Conservation (phyloP, 2,888 invertebrate species). For the Pachycephus smyrnensis region DNA sequence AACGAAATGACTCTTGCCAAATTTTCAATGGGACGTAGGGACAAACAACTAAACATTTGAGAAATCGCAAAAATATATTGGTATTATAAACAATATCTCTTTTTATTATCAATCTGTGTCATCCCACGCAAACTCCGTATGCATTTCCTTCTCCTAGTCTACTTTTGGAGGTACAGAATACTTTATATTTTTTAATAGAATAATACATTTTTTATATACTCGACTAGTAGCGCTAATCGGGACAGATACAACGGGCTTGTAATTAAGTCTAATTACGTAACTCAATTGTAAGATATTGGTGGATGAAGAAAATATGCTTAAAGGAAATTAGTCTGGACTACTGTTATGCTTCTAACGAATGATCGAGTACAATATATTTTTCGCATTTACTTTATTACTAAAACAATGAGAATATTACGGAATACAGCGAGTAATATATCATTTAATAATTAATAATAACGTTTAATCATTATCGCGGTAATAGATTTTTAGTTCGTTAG, state of each 20-base stretch:
- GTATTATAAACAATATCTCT: conserved; percentile 58
- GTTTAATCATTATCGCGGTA: neutral
- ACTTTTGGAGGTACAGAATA: neutral
- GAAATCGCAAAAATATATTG: conserved; percentile 64
- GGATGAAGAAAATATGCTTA: neutral
- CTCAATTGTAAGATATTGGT: neutral
- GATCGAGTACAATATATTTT: neutral
- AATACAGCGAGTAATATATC: neutral
- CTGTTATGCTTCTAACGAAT: neutral
- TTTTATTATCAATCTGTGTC: neutral
- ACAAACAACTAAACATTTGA: conserved; percentile 56
- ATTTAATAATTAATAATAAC: neutral
- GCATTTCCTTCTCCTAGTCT: neutral
- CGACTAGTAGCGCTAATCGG: neutral
- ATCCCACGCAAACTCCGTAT: neutral
- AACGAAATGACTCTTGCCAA: conserved; percentile 62
- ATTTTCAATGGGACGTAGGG: conserved; percentile 60
- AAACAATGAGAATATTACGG: neutral
- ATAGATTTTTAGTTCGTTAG: neutral
- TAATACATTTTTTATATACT: neutral
- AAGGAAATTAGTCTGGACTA: neutral
- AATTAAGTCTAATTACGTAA: neutral
- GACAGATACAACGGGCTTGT: neutral
- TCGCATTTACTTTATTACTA: neutral
- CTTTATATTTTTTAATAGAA: neutral